Evolutionary conservation across 1,140 invertebrate species (phyloP).

Genomic region (Campodea augens): DNA sequence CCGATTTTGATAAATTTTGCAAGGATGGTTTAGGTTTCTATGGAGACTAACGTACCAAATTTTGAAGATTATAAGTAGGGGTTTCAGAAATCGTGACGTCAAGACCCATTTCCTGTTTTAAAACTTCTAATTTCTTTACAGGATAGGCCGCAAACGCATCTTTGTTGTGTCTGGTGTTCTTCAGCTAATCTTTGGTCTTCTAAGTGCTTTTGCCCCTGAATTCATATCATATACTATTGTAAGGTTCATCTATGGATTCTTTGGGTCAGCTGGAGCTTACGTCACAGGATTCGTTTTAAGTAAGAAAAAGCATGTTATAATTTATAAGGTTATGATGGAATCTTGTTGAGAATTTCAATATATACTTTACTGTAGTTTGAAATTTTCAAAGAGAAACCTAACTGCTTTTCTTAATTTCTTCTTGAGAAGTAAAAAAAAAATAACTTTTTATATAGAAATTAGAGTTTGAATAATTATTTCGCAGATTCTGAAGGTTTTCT

Average conservation of each 20-base stretch:
- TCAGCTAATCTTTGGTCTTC: constrained; percentile 47
- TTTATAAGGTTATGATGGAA: constrained; percentile 2
- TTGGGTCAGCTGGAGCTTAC: constrained; percentile 63
- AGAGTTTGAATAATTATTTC: too few relatives aligned
- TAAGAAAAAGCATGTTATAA: constrained; percentile 18
- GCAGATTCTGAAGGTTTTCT: too few relatives aligned
- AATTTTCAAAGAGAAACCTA: too few relatives aligned
- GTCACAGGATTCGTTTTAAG: constrained; percentile 63
- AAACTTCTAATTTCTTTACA: constrained; percentile 16
- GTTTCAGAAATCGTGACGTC: too few relatives aligned
- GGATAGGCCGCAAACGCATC: constrained; percentile 53
- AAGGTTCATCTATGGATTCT: constrained; percentile 53
- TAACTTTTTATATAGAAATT: too few relatives aligned
- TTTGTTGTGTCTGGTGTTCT: constrained; percentile 52
- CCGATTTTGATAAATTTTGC: too few relatives aligned
- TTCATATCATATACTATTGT: constrained; percentile 48
- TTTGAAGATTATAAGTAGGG: too few relatives aligned
- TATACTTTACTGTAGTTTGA: too few relatives aligned
- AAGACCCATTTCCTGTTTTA: not conserved
- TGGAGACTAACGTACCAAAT: too few relatives aligned
- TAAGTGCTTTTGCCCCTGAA: constrained; percentile 50
- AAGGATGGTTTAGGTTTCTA: too few relatives aligned
- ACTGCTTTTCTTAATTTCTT: too few relatives aligned
- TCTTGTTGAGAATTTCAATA: not conserved
- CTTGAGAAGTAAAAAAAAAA: too few relatives aligned